These are phyloP conservation scores for Monomorium pharaonis DNA, from an alignment of 1,140 invertebrate genomes.

Conservation along the genomic window DNA sequence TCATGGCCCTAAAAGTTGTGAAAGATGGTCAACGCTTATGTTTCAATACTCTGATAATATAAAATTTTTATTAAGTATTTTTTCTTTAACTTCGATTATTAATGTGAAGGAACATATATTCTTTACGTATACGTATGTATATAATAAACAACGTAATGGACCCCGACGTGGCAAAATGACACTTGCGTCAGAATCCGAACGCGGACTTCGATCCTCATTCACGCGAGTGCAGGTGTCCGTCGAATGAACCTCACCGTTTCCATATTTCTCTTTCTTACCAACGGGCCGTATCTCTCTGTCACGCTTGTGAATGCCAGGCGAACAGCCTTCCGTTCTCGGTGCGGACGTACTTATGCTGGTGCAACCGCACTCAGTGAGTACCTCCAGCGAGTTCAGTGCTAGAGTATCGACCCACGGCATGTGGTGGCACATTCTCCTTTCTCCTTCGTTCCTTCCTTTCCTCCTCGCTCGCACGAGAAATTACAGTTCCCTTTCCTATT, in stretches of 20 bases:
- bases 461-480: constrained; percentile 19
- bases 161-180: neutral
- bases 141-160: constrained; percentile 8
- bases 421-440: constrained; percentile 67
- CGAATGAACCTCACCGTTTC: neutral
- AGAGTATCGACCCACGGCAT: constrained; percentile 80
- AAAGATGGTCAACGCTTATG: no score
- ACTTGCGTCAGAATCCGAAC: constrained; percentile 33
- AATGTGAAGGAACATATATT: neutral
- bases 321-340: constrained; percentile 23
- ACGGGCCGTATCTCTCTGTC: neutral
- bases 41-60: no score
- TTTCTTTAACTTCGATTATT: no score
- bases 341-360: constrained; percentile 48
- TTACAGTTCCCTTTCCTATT: constrained; percentile 1
- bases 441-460: constrained; percentile 52
- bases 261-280: neutral
- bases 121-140: neutral
- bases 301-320: neutral
- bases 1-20: no score
- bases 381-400: constrained; percentile 63
- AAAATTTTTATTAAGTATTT: no score
- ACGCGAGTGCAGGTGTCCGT: constrained; percentile 24
- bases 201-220: constrained; percentile 63
- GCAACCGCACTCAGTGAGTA: constrained; percentile 66